Conservation (phyloP, 2,797 vertebrate genomes). For the Coendou prehensilis region DNA sequence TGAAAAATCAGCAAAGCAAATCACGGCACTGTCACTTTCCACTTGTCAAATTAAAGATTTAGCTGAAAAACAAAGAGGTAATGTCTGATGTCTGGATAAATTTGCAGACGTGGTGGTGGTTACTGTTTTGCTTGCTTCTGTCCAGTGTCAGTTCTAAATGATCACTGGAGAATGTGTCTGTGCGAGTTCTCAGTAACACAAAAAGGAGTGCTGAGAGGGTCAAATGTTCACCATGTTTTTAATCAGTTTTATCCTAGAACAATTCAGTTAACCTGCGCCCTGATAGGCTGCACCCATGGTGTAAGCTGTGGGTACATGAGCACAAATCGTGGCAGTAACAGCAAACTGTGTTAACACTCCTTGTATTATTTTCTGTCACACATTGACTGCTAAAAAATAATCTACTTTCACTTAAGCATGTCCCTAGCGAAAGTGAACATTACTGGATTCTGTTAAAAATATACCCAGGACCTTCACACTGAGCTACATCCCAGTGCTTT, state of each 20-base stretch:
- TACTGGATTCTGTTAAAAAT: background rate
- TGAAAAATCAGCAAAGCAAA: constrained; percentile 5
- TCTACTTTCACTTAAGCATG: background rate
- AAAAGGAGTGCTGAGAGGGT: background rate
- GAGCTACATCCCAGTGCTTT: background rate
- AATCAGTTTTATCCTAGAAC: background rate
- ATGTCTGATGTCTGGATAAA: background rate
- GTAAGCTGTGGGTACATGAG: fast-evolving
- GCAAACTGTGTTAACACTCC: background rate
- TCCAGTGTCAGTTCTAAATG: background rate
- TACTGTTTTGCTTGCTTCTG: background rate
- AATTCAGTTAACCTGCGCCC: background rate
- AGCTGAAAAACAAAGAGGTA: background rate
- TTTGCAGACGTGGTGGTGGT: background rate
- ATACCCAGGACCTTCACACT: background rate
- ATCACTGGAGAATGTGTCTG: background rate
- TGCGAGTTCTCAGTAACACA: background rate
- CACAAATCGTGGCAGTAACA: background rate
- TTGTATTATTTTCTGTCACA: background rate
- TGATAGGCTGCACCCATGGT: background rate
- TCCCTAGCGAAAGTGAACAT: background rate
- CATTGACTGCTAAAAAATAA: background rate
- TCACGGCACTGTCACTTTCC: background rate
- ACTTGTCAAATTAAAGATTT: constrained; percentile 7
- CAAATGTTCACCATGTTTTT: background rate